A percentile compares a stretch with the other conserved stretches of the same genome.
Evolutionary conservation across 2,113 vertebrate genomes (phyloP).

Genomic region (Carollia perspicillata): DNA sequence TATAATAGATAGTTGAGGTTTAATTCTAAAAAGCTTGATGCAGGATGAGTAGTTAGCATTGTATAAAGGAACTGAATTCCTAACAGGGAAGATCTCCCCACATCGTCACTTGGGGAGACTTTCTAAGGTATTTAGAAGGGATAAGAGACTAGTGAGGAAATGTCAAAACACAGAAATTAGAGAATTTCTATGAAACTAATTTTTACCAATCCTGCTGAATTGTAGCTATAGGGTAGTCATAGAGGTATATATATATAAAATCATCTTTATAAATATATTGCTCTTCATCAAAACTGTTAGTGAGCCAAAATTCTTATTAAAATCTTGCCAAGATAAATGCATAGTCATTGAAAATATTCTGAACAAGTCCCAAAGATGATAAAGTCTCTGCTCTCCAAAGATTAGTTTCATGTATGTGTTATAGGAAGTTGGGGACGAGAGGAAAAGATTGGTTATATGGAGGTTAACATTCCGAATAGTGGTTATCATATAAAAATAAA

Average conservation of each 20-base stretch:
- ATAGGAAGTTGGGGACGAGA: not conserved
- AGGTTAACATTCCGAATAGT: not conserved
- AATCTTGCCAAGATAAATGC: constrained; percentile 7
- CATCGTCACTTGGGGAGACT: not conserved
- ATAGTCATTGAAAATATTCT: constrained; percentile 8
- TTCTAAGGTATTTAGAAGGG: not conserved
- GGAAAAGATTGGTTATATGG: not conserved
- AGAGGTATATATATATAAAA: not conserved
- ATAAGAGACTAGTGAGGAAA: not conserved
- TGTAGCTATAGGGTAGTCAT: not conserved
- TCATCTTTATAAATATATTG: not conserved
- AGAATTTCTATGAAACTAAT: not conserved
- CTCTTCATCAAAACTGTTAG: not conserved
- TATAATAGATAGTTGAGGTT: not conserved
- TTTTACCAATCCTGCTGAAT: not conserved
- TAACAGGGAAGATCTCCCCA: not conserved
- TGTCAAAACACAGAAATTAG: not conserved
- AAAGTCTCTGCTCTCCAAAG: not conserved
- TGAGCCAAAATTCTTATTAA: not conserved
- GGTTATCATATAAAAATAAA: not conserved
- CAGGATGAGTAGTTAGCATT: not conserved
- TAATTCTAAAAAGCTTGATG: not conserved
- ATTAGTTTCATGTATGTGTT: not conserved
- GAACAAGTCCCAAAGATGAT: not conserved
- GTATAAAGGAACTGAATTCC: not conserved